A percentile compares a stretch with the other conserved stretches of the same genome.
These are phyloP conservation scores for Hydrozoanthus tunicans DNA, from an alignment of 64 coral and sea anemone genomes.

Conservation along the genomic window DNA sequence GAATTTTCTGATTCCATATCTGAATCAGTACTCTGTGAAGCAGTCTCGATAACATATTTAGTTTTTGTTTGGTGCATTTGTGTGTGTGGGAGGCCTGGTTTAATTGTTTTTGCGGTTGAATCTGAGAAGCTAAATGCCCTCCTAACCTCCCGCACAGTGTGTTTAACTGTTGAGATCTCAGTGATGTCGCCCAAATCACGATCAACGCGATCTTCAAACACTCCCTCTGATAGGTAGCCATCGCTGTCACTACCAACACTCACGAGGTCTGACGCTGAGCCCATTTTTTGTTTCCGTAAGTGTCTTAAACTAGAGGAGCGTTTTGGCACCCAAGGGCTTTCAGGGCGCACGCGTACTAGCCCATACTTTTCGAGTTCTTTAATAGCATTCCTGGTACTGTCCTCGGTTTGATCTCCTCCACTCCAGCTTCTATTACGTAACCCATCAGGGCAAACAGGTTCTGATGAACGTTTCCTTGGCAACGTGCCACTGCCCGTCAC, in stretches of 20 bases:
- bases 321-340: slow-evolving; percentile 35
- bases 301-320: slow-evolving; percentile 52
- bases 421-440: slow-evolving; percentile 46
- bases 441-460: slow-evolving; percentile 25
- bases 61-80: not conserved
- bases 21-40: slow-evolving; percentile 26
- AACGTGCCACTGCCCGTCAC: slow-evolving; percentile 4
- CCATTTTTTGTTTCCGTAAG: slow-evolving; percentile 14
- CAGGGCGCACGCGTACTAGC: not conserved
- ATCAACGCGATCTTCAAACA: slow-evolving; percentile 34
- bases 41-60: slow-evolving; percentile 5
- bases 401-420: slow-evolving; percentile 15
- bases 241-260: slow-evolving; percentile 52
- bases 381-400: not conserved
- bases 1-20: slow-evolving; percentile 29
- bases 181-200: slow-evolving; percentile 24
- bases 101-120: not conserved
- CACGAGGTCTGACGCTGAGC: slow-evolving; percentile 3
- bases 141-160: slow-evolving; percentile 45
- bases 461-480: slow-evolving; percentile 22
- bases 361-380: slow-evolving; percentile 35
- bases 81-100: not conserved
- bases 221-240: slow-evolving; percentile 13
- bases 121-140: slow-evolving; percentile 45
- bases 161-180: slow-evolving; percentile 50